Evolutionary conservation across 2,113 vertebrate genomes (phyloP).

Genomic region (Peucedramus taeniatus): DNA sequence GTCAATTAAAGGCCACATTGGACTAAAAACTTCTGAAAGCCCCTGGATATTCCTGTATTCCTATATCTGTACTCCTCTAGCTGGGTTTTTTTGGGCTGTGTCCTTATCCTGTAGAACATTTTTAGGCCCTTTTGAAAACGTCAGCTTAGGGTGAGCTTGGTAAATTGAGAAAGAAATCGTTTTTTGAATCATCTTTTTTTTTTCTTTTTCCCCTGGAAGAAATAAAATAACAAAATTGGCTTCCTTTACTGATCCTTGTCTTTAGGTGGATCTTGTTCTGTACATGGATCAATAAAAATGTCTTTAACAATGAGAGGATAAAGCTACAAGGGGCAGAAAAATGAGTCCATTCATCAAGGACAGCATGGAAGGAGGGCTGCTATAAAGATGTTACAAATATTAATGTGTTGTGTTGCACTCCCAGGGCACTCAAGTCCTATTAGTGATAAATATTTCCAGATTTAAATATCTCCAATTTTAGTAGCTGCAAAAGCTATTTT

Average conservation of each 20-base stretch:
- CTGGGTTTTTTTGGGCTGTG: no score
- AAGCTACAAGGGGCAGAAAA: neutral
- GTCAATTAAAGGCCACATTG: neutral
- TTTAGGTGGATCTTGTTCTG: neutral
- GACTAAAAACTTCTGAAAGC: neutral
- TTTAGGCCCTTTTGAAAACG: neutral
- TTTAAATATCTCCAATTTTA: neutral
- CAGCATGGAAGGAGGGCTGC: neutral
- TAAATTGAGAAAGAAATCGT: neutral
- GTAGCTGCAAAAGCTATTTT: neutral
- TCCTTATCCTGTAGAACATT: neutral
- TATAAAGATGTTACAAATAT: neutral
- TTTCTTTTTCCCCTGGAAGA: neutral
- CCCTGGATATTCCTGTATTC: neutral
- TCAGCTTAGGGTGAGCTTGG: neutral
- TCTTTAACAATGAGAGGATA: neutral
- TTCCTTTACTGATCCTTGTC: neutral
- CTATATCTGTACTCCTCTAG: neutral
- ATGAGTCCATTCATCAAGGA: neutral
- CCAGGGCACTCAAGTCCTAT: neutral
- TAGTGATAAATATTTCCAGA: neutral
- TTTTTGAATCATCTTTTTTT: neutral
- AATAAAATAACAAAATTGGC: neutral
- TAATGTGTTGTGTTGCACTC: neutral
- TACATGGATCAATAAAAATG: neutral